Base-by-base conservation (phyloP, 2,113 vertebrate species). In the Erinaceus europaeus region DNA sequence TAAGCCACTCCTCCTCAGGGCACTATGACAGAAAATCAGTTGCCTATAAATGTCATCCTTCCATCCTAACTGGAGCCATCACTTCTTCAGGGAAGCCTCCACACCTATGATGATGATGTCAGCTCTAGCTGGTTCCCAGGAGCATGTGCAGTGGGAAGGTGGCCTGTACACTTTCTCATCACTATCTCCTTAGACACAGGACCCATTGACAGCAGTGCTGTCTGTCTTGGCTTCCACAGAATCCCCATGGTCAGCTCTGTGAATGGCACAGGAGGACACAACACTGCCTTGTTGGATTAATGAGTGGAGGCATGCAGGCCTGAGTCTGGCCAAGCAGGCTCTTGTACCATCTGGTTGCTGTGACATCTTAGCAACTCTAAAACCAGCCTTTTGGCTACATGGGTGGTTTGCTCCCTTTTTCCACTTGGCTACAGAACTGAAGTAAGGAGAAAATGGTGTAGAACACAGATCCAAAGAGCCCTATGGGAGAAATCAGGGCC, bases 301-400 rank as follows among this genome's bases (percentile, higher is more conserved):
- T 76, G 42, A 72, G 48, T 1, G 17, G 74, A 90, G 40, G 42
- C n/a, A 0, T 17, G 17, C 2, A 6, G 17, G 40, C 18, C 14
- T 6, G 38, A 59, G 72, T n/a, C 74, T 20, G 12, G 36, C 50
- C 86, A 75, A 53, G 4, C 8, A 72, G 17, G 18, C 18, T 76
- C 81, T 62, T 17, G 59, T 29, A 62, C 76, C 23, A 82, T 84
- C 91, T 89, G 87, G 53, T 71, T 80, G 42, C 38, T 17, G 76
- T 74, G 80, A 78, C 61, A 71, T 93, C 81, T 86, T 59, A 9
- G 6, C 75, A 50, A 71, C 40, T 52, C 73, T 73, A 44, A 86
- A 81, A 48, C 4, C 61, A 78, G 77, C 5, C 20, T 17, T 4
- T 17, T 25, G 38, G 83, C 48, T 15, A 18, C 61, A 10, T 2